Conservation (phyloP, 2,797 vertebrate species). For the Protosalanx chinensis region DNA sequence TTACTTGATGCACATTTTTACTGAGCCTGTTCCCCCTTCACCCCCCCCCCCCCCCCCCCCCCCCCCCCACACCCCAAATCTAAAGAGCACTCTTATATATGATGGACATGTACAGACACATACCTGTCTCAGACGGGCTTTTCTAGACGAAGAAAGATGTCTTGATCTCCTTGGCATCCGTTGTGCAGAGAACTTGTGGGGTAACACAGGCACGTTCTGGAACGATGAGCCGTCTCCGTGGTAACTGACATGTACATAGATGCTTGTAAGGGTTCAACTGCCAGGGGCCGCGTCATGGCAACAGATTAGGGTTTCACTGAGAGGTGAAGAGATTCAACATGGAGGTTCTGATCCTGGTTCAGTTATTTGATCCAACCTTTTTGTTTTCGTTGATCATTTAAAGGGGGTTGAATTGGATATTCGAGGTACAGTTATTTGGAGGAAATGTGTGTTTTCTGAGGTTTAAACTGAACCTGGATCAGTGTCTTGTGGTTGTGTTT, state of each 20-base stretch:
- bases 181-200: slow-evolving; percentile 20
- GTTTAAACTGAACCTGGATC: slow-evolving; percentile 22
- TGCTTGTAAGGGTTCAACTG: slow-evolving; percentile 43
- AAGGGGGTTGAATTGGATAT: background rate
- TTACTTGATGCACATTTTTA: slow-evolving; percentile 71
- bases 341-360: slow-evolving; percentile 17
- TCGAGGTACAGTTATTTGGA: background rate
- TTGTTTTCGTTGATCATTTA: background rate
- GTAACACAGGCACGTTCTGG: slow-evolving; percentile 26
- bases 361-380: slow-evolving; percentile 9
- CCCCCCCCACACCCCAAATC: slow-evolving; percentile 62
- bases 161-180: slow-evolving; percentile 59
- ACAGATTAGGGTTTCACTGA: slow-evolving; percentile 31
- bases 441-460: background rate
- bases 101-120: slow-evolving; percentile 67
- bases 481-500: slow-evolving; percentile 17
- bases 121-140: slow-evolving; percentile 55
- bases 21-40: slow-evolving; percentile 32
- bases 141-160: slow-evolving; percentile 66
- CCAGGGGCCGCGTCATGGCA: slow-evolving; percentile 35
- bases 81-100: slow-evolving; percentile 71
- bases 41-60: slow-evolving; percentile 41
- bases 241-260: slow-evolving; percentile 54
- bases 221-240: background rate
- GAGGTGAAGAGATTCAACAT: slow-evolving; percentile 18